A percentile compares a stretch with the other conserved stretches of the same genome.
phyloP scores from a whole-genome alignment of 2,113 vertebrate genomes.

The Okapia johnstoni region DNA sequence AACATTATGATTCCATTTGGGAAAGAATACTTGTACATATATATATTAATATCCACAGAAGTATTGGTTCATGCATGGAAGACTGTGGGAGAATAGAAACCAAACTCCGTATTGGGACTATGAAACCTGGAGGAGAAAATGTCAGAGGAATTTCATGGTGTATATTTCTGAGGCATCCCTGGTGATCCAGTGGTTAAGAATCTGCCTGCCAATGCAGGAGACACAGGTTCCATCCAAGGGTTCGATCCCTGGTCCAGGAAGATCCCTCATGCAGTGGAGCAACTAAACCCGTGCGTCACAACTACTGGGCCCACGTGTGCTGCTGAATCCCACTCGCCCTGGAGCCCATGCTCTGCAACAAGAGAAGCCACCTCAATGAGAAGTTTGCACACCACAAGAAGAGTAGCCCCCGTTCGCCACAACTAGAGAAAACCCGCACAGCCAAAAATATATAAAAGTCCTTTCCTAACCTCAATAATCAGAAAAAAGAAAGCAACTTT shows the following conservation, averaged over 20 bases:
- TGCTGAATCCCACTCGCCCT: not conserved
- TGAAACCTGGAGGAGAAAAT: not conserved
- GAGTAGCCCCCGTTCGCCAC: not conserved
- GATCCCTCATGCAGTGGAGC: not conserved
- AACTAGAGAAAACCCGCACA: not conserved
- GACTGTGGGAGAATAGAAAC: not conserved
- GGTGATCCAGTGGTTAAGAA: not conserved
- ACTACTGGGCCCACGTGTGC: not conserved
- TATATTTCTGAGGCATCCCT: not conserved
- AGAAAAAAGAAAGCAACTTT: not conserved
- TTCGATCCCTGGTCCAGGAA: not conserved
- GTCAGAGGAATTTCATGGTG: not conserved
- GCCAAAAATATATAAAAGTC: not conserved
- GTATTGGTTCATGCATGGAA: not conserved
- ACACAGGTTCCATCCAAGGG: not conserved
- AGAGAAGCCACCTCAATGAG: not conserved
- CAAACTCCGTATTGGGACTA: not conserved
- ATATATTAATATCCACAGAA: not conserved
- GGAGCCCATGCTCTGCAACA: not conserved
- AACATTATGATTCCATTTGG: not conserved
- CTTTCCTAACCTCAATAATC: not conserved
- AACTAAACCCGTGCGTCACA: not conserved
- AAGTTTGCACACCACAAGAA: not conserved
- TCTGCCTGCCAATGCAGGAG: not conserved
- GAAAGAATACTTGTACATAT: not conserved